phyloP scores from a whole-genome alignment of 2,113 vertebrate species.

The Lophura nycthemera region DNA sequence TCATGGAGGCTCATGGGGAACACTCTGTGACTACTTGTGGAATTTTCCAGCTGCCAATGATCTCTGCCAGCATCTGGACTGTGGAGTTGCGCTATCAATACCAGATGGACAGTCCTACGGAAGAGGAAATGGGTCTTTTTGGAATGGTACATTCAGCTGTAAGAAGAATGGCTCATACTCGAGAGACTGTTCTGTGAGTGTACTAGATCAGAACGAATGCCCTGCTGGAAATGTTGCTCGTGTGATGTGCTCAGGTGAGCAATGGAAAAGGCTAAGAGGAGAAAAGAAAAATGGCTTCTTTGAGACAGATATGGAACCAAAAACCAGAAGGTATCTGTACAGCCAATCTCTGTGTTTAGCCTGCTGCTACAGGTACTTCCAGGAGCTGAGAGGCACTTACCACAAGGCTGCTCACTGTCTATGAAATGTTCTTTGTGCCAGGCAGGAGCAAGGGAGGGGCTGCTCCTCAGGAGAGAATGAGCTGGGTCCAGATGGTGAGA shows the following conservation, averaged over 20 bases:
- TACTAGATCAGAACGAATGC: background rate
- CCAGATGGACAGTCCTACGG: conserved; percentile 15
- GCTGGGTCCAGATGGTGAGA: background rate
- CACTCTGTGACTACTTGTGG: conserved; percentile 67
- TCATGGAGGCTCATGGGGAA: conserved; percentile 57
- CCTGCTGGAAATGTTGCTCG: conserved; percentile 32
- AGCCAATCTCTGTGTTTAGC: background rate
- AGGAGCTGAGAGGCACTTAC: background rate
- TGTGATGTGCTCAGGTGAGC: conserved; percentile 64
- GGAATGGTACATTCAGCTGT: conserved; percentile 64
- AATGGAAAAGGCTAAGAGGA: background rate
- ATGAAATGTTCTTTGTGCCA: background rate
- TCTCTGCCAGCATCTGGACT: conserved; percentile 70
- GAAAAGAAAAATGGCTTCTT: background rate
- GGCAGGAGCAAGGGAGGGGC: background rate
- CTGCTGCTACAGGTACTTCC: background rate
- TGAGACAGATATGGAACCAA: background rate
- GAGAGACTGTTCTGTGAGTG: background rate
- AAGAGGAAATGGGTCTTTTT: conserved; percentile 1
- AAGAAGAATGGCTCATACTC: background rate
- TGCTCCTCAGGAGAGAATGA: background rate
- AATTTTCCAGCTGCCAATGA: conserved; percentile 45
- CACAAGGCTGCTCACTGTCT: background rate
- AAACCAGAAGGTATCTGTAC: background rate
- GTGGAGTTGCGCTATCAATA: conserved; percentile 50